These are phyloP conservation scores for Brachirus orientalis DNA, from an alignment of 2,113 vertebrate genomes.

Conservation along the genomic window DNA sequence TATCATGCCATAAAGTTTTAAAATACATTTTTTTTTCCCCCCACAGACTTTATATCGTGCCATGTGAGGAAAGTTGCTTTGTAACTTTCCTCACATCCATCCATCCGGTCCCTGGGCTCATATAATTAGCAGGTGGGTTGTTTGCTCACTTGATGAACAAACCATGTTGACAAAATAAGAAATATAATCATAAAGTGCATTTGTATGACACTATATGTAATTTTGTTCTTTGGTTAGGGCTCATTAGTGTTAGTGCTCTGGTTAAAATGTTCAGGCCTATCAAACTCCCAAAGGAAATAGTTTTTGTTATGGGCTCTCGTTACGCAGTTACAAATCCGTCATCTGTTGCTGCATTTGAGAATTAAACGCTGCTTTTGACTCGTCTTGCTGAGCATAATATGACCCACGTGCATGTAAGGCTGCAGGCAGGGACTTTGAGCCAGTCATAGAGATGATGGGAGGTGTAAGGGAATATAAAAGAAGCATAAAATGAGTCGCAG, in stretches of 20 bases:
- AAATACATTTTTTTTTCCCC: too few species aligned
- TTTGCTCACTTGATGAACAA: conserved; percentile 1
- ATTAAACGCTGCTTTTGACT: conserved; percentile 34
- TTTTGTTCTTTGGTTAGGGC: conserved; percentile 3
- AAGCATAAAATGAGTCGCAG: conserved; percentile 31
- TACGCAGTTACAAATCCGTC: conserved; percentile 41
- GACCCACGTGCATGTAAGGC: conserved; percentile 15
- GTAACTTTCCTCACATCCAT: background rate
- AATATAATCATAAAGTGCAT: background rate
- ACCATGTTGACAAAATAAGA: conserved; percentile 9
- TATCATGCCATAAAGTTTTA: too few species aligned
- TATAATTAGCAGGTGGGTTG: background rate
- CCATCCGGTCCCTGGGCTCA: conserved; percentile 16
- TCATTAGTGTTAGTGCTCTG: conserved; percentile 27
- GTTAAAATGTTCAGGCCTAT: conserved; percentile 29
- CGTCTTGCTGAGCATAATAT: conserved; percentile 27
- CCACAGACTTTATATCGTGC: too few species aligned
- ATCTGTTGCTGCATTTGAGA: conserved; percentile 52
- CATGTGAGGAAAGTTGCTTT: too few species aligned
- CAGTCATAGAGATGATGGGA: conserved; percentile 28
- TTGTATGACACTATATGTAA: conserved; percentile 14
- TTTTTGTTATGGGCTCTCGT: conserved; percentile 23
- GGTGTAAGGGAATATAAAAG: conserved; percentile 19
- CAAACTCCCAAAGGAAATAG: conserved; percentile 45
- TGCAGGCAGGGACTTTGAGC: conserved; percentile 16